Conservation (phyloP, 2,888 invertebrate genomes). For the Eucera pruinosa region DNA sequence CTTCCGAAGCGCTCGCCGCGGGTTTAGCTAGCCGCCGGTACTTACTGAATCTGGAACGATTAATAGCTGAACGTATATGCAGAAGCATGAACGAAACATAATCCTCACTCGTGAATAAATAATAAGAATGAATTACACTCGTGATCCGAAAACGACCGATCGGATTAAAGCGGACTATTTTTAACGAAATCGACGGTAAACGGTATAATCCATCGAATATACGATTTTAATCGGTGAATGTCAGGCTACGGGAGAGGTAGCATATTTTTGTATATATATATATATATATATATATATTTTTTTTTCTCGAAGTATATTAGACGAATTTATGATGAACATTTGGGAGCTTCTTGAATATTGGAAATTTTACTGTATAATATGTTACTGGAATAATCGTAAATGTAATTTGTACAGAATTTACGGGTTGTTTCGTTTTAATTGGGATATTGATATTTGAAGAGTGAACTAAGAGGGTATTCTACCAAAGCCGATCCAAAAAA, state of each 20-base stretch:
- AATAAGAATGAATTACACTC: neutral
- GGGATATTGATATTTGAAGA: neutral
- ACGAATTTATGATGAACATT: neutral
- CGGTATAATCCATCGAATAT: neutral
- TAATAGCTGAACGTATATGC: slow-evolving; percentile 20
- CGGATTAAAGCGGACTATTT: neutral
- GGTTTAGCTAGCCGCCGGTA: slow-evolving; percentile 36
- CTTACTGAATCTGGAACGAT: slow-evolving; percentile 39
- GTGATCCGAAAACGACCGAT: neutral
- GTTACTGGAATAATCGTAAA: too few species aligned
- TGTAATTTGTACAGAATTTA: neutral
- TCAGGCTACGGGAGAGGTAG: neutral
- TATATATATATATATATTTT: too few species aligned
- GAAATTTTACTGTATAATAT: too few species aligned
- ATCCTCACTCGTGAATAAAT: slow-evolving; percentile 1
- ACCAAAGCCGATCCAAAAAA: too few species aligned
- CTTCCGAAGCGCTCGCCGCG: slow-evolving; percentile 49
- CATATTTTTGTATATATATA: too few species aligned
- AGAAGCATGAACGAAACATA: neutral
- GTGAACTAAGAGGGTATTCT: too few species aligned
- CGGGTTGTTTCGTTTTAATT: neutral
- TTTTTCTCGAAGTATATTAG: neutral
- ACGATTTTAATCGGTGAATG: neutral
- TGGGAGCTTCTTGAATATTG: too few species aligned
- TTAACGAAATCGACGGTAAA: neutral